Evolutionary conservation across 2,888 invertebrate genomes (phyloP), one percentile per base, ranked within the genome.

Genomic region (Agrotis exclamationis): DNA sequence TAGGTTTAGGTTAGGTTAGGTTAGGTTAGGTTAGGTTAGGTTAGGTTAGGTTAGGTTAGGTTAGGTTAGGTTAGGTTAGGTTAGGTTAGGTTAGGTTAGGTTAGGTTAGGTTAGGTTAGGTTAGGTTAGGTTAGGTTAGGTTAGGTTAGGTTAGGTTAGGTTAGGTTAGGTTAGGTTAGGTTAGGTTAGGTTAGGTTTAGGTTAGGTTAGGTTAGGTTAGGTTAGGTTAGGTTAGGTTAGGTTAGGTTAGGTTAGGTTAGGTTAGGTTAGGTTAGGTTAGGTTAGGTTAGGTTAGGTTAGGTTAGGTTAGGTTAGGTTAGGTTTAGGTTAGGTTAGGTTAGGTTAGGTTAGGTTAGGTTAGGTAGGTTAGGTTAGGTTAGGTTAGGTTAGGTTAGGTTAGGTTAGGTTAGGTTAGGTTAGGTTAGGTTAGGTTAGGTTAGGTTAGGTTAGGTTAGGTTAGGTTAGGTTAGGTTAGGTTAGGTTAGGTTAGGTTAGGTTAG

Each of bases 251-350:
- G 72, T 68, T 67, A 67, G 62, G 64, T 64, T 64, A 64, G 64
- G 64, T 78, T 74, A 74, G 75, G 67, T 73, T 67, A 59, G 65
- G 64, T 67, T 70, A 60, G 70, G 77, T 70, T 74, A 68, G 70
- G 75, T 76, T 70, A 77, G 74, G 77, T 74, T 77, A 74, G 74
- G 70, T 74, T 77, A 70, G 70, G 70, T 67, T 68, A 74, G 73
- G 73, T 77, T 73, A 70, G 73, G 73, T 73, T 77, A 73, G 73
- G 76, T n/a, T n/a, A n/a, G n/a, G n/a, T n/a, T n/a, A n/a, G n/a
- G n/a, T n/a, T 73, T 74, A 74, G 73, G 73, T 77, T 74, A 74
- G 78, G 78, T 78, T 75, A 74, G 77, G 77, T 78, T 74, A 78
- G 77, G 70, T 78, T n/a, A n/a, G n/a, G n/a, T n/a, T n/a, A n/a